Evolutionary conservation across 2,888 invertebrate genomes (phyloP).

Genomic region (Caenorhabditis sinica): DNA sequence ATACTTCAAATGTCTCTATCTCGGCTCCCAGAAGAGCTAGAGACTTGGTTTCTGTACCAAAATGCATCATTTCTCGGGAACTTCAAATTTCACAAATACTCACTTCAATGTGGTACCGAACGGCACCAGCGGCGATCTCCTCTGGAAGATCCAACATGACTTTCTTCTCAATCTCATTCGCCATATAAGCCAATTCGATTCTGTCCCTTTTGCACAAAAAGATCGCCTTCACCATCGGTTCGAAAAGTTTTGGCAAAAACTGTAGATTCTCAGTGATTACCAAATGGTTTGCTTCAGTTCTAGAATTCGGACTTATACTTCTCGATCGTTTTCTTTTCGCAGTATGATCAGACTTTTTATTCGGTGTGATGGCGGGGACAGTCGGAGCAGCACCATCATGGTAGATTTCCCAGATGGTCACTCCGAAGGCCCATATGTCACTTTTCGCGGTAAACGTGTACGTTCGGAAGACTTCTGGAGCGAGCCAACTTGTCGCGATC

Average conservation of each 20-base stretch:
- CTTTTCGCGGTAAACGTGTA: constrained; percentile 50
- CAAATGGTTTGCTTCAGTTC: neutral
- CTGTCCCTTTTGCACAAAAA: neutral
- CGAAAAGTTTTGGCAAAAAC: constrained; percentile 3
- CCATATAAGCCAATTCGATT: neutral
- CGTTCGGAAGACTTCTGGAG: constrained; percentile 34
- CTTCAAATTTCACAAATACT: neutral
- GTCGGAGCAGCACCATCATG: constrained; percentile 55
- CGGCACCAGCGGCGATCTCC: neutral
- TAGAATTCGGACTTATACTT: too few relatives aligned
- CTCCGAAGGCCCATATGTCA: constrained; percentile 55
- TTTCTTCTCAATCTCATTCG: constrained; percentile 16
- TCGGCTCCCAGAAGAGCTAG: too few relatives aligned
- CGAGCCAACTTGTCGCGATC: constrained; percentile 54
- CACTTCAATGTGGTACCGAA: constrained; percentile 12
- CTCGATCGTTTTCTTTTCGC: neutral
- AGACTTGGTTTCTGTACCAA: neutral
- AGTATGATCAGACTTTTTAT: neutral
- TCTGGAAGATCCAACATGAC: constrained; percentile 14
- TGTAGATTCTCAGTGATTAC: constrained; percentile 25
- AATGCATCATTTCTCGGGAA: neutral
- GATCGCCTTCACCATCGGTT: constrained; percentile 2
- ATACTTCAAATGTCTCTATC: too few relatives aligned
- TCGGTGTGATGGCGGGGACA: neutral
- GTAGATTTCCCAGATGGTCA: constrained; percentile 51